These are phyloP conservation scores for Monarcha castaneiventris DNA, from an alignment of 2,113 vertebrate species.

Conservation along the genomic window DNA sequence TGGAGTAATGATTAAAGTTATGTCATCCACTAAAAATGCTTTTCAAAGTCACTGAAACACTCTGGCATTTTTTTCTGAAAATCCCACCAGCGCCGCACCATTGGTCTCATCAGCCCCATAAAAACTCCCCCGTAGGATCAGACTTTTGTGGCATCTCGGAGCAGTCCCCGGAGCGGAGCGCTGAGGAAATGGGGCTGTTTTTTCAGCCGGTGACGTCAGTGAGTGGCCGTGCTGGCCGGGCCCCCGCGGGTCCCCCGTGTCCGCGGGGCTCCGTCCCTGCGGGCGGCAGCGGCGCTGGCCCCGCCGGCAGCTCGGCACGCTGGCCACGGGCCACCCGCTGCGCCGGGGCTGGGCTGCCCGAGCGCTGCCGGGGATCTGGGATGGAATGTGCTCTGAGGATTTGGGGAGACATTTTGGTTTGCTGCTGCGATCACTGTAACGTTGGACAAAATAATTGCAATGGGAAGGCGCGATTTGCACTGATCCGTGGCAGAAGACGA, in stretches of 20 bases:
- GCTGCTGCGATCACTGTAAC: not conserved
- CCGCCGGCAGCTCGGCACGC: not conserved
- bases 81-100: fast-evolving
- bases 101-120: not conserved
- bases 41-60: not conserved
- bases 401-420: conserved; percentile 42
- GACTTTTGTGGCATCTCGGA: not conserved
- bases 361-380: not conserved
- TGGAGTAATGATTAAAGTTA: conserved; percentile 19
- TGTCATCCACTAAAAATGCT: conserved; percentile 39
- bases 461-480: not conserved
- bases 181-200: not conserved
- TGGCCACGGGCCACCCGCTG: not conserved
- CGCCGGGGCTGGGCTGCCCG: fast-evolving
- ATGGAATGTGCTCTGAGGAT: not conserved
- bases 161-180: not conserved
- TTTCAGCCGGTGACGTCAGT: conserved; percentile 5
- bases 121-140: fast-evolving
- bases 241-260: not conserved
- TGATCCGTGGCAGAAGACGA: not conserved
- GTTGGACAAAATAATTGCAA: not conserved
- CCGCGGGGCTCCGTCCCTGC: not conserved
- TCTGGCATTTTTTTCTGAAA: not conserved
- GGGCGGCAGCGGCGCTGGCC: not conserved
- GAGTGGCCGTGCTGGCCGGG: not conserved